A percentile compares a stretch with the other conserved stretches of the same genome.
These are phyloP conservation scores for Chloromyia formosa DNA, from an alignment of 2,888 invertebrate species.

Conservation along the genomic window DNA sequence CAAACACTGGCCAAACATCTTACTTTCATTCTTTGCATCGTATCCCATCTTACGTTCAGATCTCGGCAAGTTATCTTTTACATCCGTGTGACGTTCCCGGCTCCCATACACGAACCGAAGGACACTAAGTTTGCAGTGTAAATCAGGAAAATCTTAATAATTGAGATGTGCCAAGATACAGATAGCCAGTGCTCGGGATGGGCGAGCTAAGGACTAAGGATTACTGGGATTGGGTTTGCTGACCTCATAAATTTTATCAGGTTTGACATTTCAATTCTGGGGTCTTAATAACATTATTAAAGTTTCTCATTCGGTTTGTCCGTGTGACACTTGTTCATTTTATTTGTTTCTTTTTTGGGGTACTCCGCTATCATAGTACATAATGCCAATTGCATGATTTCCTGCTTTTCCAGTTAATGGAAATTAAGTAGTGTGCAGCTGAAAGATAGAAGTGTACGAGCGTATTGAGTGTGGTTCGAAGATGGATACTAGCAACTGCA, in stretches of 20 bases:
- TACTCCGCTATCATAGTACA: no score
- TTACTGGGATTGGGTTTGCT: neutral
- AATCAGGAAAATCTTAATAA: conserved; percentile 8
- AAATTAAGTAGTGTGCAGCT: no score
- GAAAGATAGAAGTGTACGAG: no score
- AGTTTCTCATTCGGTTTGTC: neutral
- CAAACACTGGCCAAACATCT: neutral
- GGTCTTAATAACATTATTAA: conserved; percentile 26
- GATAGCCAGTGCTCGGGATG: neutral
- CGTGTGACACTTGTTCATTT: neutral
- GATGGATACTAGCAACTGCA: no score
- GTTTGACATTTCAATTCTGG: conserved; percentile 25
- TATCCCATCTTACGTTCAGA: neutral
- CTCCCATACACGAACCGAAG: neutral
- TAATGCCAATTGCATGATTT: no score
- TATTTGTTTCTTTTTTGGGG: neutral
- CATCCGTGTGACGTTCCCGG: neutral
- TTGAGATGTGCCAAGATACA: conserved; percentile 15
- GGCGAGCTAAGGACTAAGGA: neutral
- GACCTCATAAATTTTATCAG: conserved; percentile 28
- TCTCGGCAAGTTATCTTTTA: neutral
- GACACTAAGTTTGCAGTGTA: neutral
- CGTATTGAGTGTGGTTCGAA: no score
- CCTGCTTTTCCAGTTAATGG: no score
- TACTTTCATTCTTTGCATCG: conserved; percentile 2